Base-by-base conservation (phyloP, 2,888 invertebrate genomes). In the Drosophila subsilvestris region DNA sequence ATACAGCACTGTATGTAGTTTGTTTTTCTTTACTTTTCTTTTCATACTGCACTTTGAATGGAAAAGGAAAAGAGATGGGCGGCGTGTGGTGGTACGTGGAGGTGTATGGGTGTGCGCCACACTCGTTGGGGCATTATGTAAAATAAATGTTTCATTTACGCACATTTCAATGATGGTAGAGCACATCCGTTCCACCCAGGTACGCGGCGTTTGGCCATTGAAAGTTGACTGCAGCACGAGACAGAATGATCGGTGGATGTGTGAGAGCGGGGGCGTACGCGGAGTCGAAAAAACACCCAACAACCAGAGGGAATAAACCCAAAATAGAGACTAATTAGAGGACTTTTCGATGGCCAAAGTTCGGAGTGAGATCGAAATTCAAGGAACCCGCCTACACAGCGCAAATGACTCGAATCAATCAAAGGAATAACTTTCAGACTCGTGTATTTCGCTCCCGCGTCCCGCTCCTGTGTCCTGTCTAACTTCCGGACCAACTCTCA, bases 101-200 rank as follows among this genome's bases (percentile, higher is more conserved):
- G 20, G 20, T 20, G 20, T 25, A 25, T 25, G 7, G 7, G 25
- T 25, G 6, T 27, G 5, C 12, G 17, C 25, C 50, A 27, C 37
- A 51, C 65, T 53, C 53, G 47, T 65, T 51, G 18, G 12, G 48
- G 48, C n/a, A 66, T 66, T 67, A 66, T 56, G 56, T 18, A 54
- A 54, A 65, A 27, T 54, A 48, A 62, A 54, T 65, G 54, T 65
- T 66, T 53, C 67, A 65, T 65, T 48, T 66, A 66, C 65, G 67
- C 65, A 65, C 47, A 67, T 65, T 65, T 54, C 67, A 66, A 65
- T 54, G 65, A 65, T 47, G 45, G 1, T 12, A 32, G 51, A 37
- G 37, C 37, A 37, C 37, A 37, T 37, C 2, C 37, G 37, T 37
- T 37, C 14, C 37, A 2, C 7, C 27, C 18, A 25, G 18, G 45